phyloP scores from a whole-genome alignment of 2,797 vertebrate genomes.

The Delichon dasypus region DNA sequence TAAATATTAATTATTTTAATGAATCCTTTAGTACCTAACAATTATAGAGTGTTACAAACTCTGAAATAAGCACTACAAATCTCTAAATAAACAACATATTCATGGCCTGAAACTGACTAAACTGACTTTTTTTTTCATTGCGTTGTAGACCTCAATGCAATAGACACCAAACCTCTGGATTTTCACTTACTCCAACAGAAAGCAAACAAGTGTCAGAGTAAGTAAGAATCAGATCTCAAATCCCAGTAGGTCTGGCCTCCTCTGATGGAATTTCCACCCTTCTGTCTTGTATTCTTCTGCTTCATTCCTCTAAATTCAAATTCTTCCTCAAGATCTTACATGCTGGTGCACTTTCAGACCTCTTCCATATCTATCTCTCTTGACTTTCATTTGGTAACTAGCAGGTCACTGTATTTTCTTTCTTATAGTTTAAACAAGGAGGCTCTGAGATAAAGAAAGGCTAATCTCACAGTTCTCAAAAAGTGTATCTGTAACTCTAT shows the following conservation, averaged over 20 bases:
- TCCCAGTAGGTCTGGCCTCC: not conserved
- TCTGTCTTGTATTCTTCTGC: not conserved
- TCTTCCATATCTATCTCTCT: not conserved
- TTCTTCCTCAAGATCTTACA: not conserved
- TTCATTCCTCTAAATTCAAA: not conserved
- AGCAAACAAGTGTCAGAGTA: not conserved
- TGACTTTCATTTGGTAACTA: not conserved
- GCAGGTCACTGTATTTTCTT: not conserved
- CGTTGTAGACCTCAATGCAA: not conserved
- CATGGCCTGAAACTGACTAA: not conserved
- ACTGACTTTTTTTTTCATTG: not conserved
- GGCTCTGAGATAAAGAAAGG: not conserved
- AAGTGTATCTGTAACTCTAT: not conserved
- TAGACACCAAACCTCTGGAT: not conserved
- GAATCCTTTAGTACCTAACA: constrained; percentile 21
- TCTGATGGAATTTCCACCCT: not conserved
- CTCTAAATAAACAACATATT: constrained; percentile 9
- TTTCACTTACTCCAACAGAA: not conserved
- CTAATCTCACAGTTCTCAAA: not conserved
- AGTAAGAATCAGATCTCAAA: not conserved
- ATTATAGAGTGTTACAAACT: constrained; percentile 25
- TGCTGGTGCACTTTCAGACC: not conserved
- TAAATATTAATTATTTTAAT: constrained; percentile 42
- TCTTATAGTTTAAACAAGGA: not conserved
- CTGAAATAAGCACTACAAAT: constrained; percentile 26